Conservation (phyloP, 1,140 invertebrate genomes). For the Tyrophagus putrescentiae region DNA sequence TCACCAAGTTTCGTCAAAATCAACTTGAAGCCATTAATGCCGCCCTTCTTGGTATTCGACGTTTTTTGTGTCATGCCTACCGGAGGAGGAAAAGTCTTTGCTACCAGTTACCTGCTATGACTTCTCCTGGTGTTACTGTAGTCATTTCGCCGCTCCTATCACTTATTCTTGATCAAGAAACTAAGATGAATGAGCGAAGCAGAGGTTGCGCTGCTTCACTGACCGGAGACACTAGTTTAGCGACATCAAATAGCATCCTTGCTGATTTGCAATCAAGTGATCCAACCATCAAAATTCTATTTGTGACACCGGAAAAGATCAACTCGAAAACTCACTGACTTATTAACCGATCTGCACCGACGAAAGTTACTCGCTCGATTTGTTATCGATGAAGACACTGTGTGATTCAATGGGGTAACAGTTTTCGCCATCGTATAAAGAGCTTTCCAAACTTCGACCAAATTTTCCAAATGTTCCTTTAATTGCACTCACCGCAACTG, state of each 20-base stretch:
- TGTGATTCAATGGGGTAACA: constrained; percentile 54
- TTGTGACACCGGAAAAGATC: constrained; percentile 83
- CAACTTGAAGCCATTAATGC: constrained; percentile 91
- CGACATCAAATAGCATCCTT: constrained; percentile 21
- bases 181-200: constrained; percentile 55
- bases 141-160: constrained; percentile 89
- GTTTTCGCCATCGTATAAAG: constrained; percentile 50
- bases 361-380: constrained; percentile 41
- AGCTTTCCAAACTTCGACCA: constrained; percentile 36
- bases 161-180: constrained; percentile 85
- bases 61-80: constrained; percentile 96
- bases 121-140: constrained; percentile 58
- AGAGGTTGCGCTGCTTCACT: constrained; percentile 20
- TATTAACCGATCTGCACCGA: constrained; percentile 39
- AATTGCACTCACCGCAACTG: constrained; percentile 52
- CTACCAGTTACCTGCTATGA: constrained; percentile 60
- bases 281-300: constrained; percentile 58
- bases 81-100: constrained; percentile 94
- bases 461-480: constrained; percentile 40
- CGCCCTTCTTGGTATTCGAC: constrained; percentile 63
- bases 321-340: constrained; percentile 38
- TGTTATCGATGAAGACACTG: constrained; percentile 61
- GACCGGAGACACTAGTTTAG: constrained; percentile 24
- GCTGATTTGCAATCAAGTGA: constrained; percentile 22
- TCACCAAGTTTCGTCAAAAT: constrained; percentile 71